Evolutionary conservation across 2,888 invertebrate genomes (phyloP), one percentile per base, ranked within the genome.

Genomic region (Chloroclysta siterata): DNA sequence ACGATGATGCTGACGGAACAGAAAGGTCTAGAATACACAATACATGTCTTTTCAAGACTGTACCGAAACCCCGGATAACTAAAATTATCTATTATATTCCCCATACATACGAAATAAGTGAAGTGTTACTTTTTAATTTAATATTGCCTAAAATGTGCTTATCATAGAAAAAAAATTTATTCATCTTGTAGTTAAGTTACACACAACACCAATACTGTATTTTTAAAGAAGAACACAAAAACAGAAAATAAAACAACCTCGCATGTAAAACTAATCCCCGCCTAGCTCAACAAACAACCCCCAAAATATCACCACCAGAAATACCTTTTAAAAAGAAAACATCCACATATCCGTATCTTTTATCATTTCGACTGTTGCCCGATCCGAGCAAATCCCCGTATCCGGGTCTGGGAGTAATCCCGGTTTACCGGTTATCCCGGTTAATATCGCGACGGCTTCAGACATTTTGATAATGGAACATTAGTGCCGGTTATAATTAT

Each of bases 371-470:
- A 81, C 83, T 84, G 87, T 83, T 78, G 83, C 84, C 82, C 84
- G 88, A 89, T 89, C 89, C 81, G 82, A 87, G 90, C 91, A 92
- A 93, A 93, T 91, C 91, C 91, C 88, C 83, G 86, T 87, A 90
- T 93, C 91, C 90, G 88, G 81, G 80, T 76, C 80, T 82, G 81
- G 83, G 85, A 88, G 90, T 92, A 90, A 92, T 90, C 91, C 92
- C 88, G 90, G 91, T 90, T 90, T 91, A 91, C 91, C 89, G 89
- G 89, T 89, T 85, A 73, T 75, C 77, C 75, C 80, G 76, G 79
- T 61, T 65, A 65, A 73, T 76, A 80, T 71, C 73, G 68, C 73
- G 65, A 76, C 82, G 76, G 81, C 60, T 56, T 57, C 57, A 78
- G 77, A 82, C 84, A 79, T 76, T 33, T 75, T 85, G 85, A 87